phyloP scores from a whole-genome alignment of 2,888 invertebrate species.

The Idaea straminata region DNA sequence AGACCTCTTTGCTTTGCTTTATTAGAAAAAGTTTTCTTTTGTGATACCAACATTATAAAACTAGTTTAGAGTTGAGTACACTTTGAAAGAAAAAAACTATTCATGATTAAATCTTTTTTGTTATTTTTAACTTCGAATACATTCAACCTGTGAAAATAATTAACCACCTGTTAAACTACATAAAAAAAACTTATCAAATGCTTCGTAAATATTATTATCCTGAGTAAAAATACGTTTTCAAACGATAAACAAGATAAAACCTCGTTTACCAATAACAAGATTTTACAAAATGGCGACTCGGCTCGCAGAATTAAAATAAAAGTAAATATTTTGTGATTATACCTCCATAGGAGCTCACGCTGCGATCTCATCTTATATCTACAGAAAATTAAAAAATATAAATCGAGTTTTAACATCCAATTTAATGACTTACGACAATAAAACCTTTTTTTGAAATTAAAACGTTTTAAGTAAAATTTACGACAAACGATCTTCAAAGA shows the following conservation, averaged over 20 bases:
- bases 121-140: neutral
- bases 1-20: neutral
- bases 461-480: conserved; percentile 30
- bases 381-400: conserved; percentile 31
- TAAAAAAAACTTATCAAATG: too few species aligned
- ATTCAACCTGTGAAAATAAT: neutral
- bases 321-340: conserved; percentile 16
- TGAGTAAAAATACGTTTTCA: neutral
- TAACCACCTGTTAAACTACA: neutral
- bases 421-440: conserved; percentile 30
- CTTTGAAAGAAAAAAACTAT: neutral
- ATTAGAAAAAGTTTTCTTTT: neutral
- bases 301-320: conserved; percentile 18
- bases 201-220: neutral
- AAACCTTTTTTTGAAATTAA: conserved; percentile 23
- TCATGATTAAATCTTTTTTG: neutral
- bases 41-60: neutral
- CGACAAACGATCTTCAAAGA: conserved; percentile 7
- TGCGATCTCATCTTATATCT: conserved; percentile 29
- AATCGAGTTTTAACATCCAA: conserved; percentile 30
- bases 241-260: conserved; percentile 1
- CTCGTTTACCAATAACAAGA: neutral
- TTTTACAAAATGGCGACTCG: conserved; percentile 5
- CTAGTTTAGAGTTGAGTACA: neutral
- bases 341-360: conserved; percentile 26